Evolutionary conservation across 2,113 vertebrate genomes (phyloP).

Genomic region (Rhabdomys dilectus): DNA sequence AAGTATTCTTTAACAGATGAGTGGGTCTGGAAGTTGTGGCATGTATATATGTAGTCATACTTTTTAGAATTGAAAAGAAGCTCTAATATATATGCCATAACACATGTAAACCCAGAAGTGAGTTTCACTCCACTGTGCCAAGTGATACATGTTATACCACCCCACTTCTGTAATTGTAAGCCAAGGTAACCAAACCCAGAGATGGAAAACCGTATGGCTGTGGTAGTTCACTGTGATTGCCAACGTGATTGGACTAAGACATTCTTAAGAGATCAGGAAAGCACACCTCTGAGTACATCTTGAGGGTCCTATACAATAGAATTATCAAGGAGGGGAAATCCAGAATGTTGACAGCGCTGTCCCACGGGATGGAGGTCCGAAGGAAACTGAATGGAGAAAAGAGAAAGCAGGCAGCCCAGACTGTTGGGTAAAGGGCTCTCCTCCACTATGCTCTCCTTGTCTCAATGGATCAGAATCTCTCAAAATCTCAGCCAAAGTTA

Average conservation of each 20-base stretch:
- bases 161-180: background rate
- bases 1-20: background rate
- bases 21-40: background rate
- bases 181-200: background rate
- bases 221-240: background rate
- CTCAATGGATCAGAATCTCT: background rate
- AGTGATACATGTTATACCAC: too few species aligned
- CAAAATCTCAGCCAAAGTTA: background rate
- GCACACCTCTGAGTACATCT: background rate
- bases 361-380: background rate
- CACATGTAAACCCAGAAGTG: background rate
- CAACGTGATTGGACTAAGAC: background rate
- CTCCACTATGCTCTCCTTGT: too few species aligned
- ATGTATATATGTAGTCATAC: background rate
- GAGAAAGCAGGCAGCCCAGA: background rate
- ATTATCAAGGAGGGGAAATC: background rate
- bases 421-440: too few species aligned
- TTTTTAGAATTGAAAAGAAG: background rate
- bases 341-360: background rate
- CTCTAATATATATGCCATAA: too few species aligned
- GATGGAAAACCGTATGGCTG: background rate
- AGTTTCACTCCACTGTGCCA: background rate
- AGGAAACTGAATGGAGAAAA: background rate
- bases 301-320: too few species aligned
- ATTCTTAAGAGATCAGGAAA: background rate